phyloP scores from a whole-genome alignment of 2,888 invertebrate genomes.

The Steinernema carpocapsae region DNA sequence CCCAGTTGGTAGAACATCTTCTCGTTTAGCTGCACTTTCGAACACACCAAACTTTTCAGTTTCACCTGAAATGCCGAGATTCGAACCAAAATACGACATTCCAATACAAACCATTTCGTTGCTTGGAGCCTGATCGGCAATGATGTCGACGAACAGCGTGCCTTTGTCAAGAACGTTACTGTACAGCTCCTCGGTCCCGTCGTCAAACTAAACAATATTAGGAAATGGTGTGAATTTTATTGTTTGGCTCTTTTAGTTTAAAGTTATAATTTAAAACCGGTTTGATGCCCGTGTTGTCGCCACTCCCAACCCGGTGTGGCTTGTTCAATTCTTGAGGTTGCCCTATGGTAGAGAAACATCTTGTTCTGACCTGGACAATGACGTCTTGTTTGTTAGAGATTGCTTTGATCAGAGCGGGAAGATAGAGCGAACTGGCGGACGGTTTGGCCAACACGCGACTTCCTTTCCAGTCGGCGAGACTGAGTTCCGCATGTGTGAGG shows the following conservation, averaged over 20 bases:
- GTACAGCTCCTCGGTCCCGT: conserved; percentile 8
- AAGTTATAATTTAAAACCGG: conserved; percentile 19
- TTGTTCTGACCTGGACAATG: conserved; percentile 1
- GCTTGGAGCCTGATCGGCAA: conserved; percentile 22
- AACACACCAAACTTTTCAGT: neutral
- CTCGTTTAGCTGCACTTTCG: neutral
- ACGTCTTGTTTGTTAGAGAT: conserved; percentile 16
- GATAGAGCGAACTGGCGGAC: neutral
- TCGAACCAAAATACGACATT: too few relatives aligned
- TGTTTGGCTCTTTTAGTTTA: neutral
- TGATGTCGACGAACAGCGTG: neutral
- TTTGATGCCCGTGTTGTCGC: neutral
- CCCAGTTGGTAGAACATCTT: neutral
- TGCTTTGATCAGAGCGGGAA: conserved; percentile 1
- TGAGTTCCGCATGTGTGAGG: neutral
- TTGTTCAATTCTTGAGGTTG: too few relatives aligned
- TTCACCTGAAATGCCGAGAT: neutral
- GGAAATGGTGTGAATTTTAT: neutral
- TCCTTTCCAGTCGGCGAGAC: conserved; percentile 10
- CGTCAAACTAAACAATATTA: conserved; percentile 17
- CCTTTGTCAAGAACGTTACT: neutral
- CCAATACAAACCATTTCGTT: neutral
- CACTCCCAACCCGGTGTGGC: too few relatives aligned
- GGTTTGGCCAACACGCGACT: conserved; percentile 29
- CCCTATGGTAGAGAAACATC: too few relatives aligned